Evolutionary conservation across 2,888 invertebrate genomes (phyloP).

Genomic region (Chirona hameri): DNA sequence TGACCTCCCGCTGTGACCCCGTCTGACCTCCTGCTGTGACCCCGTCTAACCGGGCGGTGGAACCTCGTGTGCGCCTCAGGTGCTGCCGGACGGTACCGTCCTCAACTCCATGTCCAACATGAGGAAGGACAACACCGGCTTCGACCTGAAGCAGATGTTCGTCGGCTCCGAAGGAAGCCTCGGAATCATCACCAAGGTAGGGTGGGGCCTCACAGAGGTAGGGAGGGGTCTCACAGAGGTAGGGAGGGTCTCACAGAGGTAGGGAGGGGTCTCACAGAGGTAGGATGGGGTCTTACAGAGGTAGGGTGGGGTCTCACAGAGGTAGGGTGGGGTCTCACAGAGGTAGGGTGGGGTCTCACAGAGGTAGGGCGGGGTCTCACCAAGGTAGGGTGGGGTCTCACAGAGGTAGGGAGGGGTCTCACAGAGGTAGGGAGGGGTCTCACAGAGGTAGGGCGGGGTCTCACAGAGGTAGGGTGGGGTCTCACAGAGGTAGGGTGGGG

Average conservation of each 20-base stretch:
- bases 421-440: slow-evolving; percentile 58
- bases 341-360: slow-evolving; percentile 46
- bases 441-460: too few species aligned
- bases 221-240: background rate
- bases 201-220: background rate
- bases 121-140: slow-evolving; percentile 97
- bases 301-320: slow-evolving; percentile 62
- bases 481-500: too few species aligned
- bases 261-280: slow-evolving; percentile 63
- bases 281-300: slow-evolving; percentile 46
- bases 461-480: slow-evolving; percentile 63
- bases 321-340: slow-evolving; percentile 60
- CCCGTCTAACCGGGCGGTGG: too few species aligned
- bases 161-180: slow-evolving; percentile 97
- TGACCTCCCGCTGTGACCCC: background rate
- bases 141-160: slow-evolving; percentile 92
- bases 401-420: too few species aligned
- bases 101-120: slow-evolving; percentile 78
- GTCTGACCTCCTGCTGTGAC: background rate
- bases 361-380: too few species aligned
- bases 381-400: slow-evolving; percentile 50
- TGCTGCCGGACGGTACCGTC: slow-evolving; percentile 52
- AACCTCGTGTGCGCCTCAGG: slow-evolving; percentile 39
- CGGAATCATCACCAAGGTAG: slow-evolving; percentile 79
- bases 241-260: slow-evolving; percentile 83